Evolutionary conservation across 2,113 vertebrate genomes (phyloP).

Genomic region (Octodon degus): DNA sequence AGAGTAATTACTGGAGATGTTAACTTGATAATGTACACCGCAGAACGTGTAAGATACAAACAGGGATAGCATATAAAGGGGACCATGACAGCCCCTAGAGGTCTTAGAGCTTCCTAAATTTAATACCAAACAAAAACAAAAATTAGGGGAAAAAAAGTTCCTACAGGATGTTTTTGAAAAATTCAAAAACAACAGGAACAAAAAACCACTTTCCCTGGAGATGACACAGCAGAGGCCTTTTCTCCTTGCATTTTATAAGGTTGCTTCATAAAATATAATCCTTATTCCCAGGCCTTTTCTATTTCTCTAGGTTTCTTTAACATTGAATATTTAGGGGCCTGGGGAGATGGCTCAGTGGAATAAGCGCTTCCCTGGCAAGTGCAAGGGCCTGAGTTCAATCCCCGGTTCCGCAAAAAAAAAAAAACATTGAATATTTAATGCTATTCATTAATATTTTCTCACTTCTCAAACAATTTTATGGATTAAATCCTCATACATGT

Average conservation of each 20-base stretch:
- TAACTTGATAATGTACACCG: conserved; percentile 42
- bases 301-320: conserved; percentile 35
- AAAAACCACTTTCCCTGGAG: not conserved
- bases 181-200: conserved; percentile 48
- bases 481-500: not conserved
- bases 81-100: not conserved
- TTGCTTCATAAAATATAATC: not conserved
- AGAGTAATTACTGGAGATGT: conserved; percentile 18
- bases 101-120: not conserved
- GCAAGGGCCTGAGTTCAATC: no score
- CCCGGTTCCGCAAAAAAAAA: no score
- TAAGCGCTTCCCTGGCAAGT: no score
- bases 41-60: conserved; percentile 20
- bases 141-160: not conserved
- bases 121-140: not conserved
- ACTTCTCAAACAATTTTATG: conserved; percentile 34
- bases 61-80: not conserved
- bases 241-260: not conserved
- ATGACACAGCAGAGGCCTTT: conserved; percentile 53
- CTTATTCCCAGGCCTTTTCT: conserved; percentile 45
- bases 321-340: conserved; percentile 48
- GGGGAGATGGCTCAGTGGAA: no score
- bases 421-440: conserved; percentile 45
- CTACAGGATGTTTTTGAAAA: not conserved
- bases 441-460: not conserved